Evolutionary conservation across 1,140 invertebrate species (phyloP), one percentile per base, ranked within the genome.

Genomic region (Vollenhovia emeryi): DNA sequence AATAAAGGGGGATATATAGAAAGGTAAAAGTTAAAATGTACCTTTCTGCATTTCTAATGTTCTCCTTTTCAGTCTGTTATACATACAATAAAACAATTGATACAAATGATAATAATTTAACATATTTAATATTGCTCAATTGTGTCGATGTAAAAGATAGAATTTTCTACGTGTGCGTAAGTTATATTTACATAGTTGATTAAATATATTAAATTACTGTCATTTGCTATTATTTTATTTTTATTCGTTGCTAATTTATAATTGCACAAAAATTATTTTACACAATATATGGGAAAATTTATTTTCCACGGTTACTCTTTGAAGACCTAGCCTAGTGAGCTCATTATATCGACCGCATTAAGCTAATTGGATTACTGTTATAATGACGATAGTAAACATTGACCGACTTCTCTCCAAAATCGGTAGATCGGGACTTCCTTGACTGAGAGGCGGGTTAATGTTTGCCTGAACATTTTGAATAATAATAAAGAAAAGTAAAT

Each of bases 371-470:
- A 66, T 78, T 66, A 50, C 13, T 78, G 18, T 11, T 64, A 50
- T 66, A 66, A 66, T 66, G 43, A 66, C 30, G 43, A 64, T n/a
- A 78, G 30, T n/a, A 78, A 45, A 48, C 13, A 78, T 36, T 64
- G 52, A 64, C 27, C 60, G 59, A 66, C 30, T 66, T 64, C 15
- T 78, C n/a, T 30, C 13, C 1, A 62, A 5, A 45, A 76, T 21
- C 11, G 40, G 15, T 62, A 62, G 18, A 33, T 33, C 24, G 5
- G 57, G 18, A 48, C 1, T 45, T 76, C 36, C 27, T 18, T n/a
- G 8, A 40, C 9, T 55, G 4, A 69, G 3, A 18, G 2, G 15
- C 36, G 24, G 6, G 24, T 59, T 62, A 64, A 48, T 43, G 4
- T 11, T 3, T 55, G 27, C 11, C 45, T 6, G 48, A 24, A 76